Base-by-base conservation (phyloP, 1,140 invertebrate genomes). In the Lucilia cuprina region DNA sequence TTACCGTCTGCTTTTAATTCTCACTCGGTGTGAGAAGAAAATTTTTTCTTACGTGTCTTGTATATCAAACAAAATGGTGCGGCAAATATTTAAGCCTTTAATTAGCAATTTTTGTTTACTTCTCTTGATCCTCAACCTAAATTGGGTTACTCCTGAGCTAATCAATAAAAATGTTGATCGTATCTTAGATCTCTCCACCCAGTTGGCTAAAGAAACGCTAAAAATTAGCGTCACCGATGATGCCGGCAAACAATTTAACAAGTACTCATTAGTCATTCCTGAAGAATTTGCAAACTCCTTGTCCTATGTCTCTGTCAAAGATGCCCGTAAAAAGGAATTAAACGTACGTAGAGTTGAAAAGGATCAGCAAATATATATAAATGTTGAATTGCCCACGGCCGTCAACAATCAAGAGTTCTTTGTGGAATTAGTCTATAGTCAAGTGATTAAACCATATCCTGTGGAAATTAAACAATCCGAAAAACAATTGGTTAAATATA, bases 401-500 rank as follows among this genome's bases (percentile, higher is more conserved):
- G 2, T 91, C 94, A 75, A 41, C 87, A 4, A 93, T 94, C 13
- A 92, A 93, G 12, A 92, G 5, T 88, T 96, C 49, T 94, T 94
- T 77, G 92, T 98, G 0, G 96, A 98, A 88, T 93, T 94, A 12
- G 93, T 97, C 0, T 95, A 95, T 34, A 95, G 95, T 0, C 95
- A 97, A 88, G 93, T 94, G 35, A 91, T 99, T 7, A 86, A 91
- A 13, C 96, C 98, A 2, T 96, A 97, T 92, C 98, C 98, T 1
- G 94, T 94, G 19, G 93, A 95, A 87, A 98, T 99, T 84, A 94
- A 94, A 0, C 98, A 99, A 90, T 95, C 96, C 85, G 98, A 99
- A 88, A 98, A 98, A 87, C 98, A 99, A 91, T 92, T 98, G 82
- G 96, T 99, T 0, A 94, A 95, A 85, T 99, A 96, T 88, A 93